Base-by-base conservation (phyloP, 2,888 invertebrate species). In the Thelaira solivaga region DNA sequence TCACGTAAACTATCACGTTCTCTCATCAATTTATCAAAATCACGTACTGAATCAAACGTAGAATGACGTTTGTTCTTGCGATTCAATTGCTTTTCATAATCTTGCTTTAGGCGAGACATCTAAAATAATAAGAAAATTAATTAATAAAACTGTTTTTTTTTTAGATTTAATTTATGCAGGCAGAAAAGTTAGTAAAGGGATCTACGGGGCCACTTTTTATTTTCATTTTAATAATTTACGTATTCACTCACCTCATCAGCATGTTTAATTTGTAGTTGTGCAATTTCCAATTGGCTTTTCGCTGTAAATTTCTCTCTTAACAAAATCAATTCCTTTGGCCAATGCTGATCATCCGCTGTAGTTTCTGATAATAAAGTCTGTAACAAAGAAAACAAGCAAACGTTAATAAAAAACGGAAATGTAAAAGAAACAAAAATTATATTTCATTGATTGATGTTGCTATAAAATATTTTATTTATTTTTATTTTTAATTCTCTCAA, bases 281-380 rank as follows among this genome's bases (percentile, higher is more conserved):
- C 90, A 24, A 93, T 91, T 86, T 92, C 90, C 76, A 89, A 87
- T 85, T 92, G 91, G 84, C 92, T 92, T 85, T 93, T 93, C 20
- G 92, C 92, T 64, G 93, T 92, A 80, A 95, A 93, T 89, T 92
- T 93, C 88, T 94, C 93, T 13, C 94, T 90, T 39, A 95, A 88
- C 81, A 93, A 91, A 61, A 94, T 90, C 81, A 95, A 90, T 89
- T 95, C 95, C 76, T 92, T 89, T 41, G 95, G 94, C 94, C 94
- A 94, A 83, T 91, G 91, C 67, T 93, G 92, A 87, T 93, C 92
- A 85, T 93, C 93, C 64, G 92, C 92, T 77, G 92, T 92, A 78
- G 91, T 90, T 22, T 94, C 93, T 84, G 92, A 92, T 81, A 94
- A 90, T 83, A 95, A 89, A 84, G 93, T 92, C 95, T 95, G 88